Base-by-base conservation (phyloP, 2,113 vertebrate genomes). In the Carlito syrichta region DNA sequence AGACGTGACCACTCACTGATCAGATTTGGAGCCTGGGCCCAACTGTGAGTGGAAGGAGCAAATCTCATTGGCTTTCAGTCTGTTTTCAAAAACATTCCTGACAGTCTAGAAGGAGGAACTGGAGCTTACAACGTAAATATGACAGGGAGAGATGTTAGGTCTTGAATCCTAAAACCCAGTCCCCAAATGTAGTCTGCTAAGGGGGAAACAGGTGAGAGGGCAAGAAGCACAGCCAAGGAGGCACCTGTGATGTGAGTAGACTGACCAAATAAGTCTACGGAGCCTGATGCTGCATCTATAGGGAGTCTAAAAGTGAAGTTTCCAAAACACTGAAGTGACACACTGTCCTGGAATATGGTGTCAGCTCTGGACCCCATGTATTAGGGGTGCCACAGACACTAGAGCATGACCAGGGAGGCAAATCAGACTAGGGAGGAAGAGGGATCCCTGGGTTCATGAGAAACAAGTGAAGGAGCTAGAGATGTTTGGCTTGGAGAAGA, bases 251-350 rank as follows among this genome's bases (percentile, higher is more conserved):
- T 52, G 20, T 25, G 20, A 3, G 14, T 45, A 22, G 40, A 58
- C 30, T 54, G 25, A 68, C 68, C 76, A 90, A 78, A 32, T 25
- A 73, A 92, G 35, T 66, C 58, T 40, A 40, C 52, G 35, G 48
- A 84, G 19, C 19, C 73, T 58, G 40, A 69, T 16, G 11, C 25
- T 95, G n/a, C 32, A 40, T 85, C 74, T 30, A 12, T 32, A 92
- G 5, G 50, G 35, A 95, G 27, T 48, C 77, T 30, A 78, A 38
- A 91, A 74, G 35, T 82, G 12, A 76, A 52, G 52, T 89, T 95
- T 95, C 84, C 63, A 89, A 73, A 96, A 92, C 3, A 82, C 60
- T 32, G 62, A 54, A 50, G 50, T 86, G 56, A 92, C 69, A 89
- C 48, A 50, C 45, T 88, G 19, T 40, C 40, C 52, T 81, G 43